Base-by-base conservation (phyloP, 2,113 vertebrate genomes). In the Ursus arctos region DNA sequence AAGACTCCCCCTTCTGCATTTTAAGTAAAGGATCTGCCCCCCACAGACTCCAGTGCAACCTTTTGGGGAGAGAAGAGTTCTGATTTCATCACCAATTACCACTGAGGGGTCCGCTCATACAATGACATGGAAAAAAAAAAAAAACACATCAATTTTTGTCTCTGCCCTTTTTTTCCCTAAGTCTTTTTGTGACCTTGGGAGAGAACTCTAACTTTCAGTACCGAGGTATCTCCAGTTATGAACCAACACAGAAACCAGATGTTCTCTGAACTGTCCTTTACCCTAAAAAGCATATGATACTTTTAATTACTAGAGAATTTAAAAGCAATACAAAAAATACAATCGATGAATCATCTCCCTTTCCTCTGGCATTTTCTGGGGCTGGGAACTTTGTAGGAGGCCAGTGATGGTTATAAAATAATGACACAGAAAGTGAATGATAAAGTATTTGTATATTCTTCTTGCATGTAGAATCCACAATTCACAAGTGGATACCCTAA, bases 321-420 rank as follows among this genome's bases (percentile, higher is more conserved):
- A 80, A 33, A 94, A 93, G 43, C 6, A 94, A 96, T 96, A 43
- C 13, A 84, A 77, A 85, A 91, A 51, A 31, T 11, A 59, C 14
- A 57, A 49, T 86, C 36, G 19, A 11, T 96, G 71, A 79, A 67
- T 92, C 83, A 96, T 65, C 53, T 81, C 22, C 9, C 59, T 63
- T 51, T 53, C 21, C 40, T 67, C 33, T 22, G 65, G 84, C 15
- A 51, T 59, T 89, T 84, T 79, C 3, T 69, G 49, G 71, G 51
- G 14, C 86, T 59, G 18, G 74, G 19, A 9, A 2, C 8, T n/a
- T 49, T 1, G 0, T 80, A 33, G n/a, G 55, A 83, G 4, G 28
- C n/a, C n/a, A 89, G 21, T 2, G 18, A 1, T 15, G 24, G 6
- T 55, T 67, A 67, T 2, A 63, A 31, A 92, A 36, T 1, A 77